Base-by-base conservation (phyloP, 2,797 vertebrate species). In the Cetoscarus ocellatus region DNA sequence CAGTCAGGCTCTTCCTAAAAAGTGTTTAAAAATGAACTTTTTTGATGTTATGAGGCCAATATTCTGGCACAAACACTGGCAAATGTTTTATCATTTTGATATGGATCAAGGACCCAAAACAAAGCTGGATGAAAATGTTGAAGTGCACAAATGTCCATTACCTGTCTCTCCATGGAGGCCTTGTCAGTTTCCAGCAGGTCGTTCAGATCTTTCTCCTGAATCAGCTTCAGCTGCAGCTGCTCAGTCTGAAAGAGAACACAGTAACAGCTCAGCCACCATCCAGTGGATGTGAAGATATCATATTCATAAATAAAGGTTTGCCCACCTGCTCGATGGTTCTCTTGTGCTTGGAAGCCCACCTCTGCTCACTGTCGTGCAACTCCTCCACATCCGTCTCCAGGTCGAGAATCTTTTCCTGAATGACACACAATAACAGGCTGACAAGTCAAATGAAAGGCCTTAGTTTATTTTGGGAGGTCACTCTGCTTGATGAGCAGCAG, bases 331-430 rank as follows among this genome's bases (percentile, higher is more conserved):
- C 95, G 1, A 92, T 70, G 10, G 91, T 67, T 80, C 91, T 91
- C 88, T 94, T 95, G 64, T 93, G 90, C 55, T 95, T 95, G 70
- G 77, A 55, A 2, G 73, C 87, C 82, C 87, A 94, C 59, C 93
- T 80, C 79, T 92, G 91, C 82, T 95, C 94, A n/a, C 90, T 95
- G 76, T 95, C 94, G 0, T 91, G 86, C 75, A 95, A 73, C 65
- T 95, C 94, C 85, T 96, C 94, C 75, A 95, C 63, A 6, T 95
- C 94, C 0, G 66, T 88, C 84, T 95, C 94, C 75, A 95, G 61
- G 74, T 95, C 94, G 3, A 95, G 93, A 17, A 94, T 60, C 53
- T 91, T 93, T 84, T 95, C 94, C 94, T 95, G 83, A 48, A 70
- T 7, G 55, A 1, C 56, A 13, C 17, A 2, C 42, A 3, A 18